phyloP scores from a whole-genome alignment of 2,113 vertebrate species.

The Scatophagus argus region DNA sequence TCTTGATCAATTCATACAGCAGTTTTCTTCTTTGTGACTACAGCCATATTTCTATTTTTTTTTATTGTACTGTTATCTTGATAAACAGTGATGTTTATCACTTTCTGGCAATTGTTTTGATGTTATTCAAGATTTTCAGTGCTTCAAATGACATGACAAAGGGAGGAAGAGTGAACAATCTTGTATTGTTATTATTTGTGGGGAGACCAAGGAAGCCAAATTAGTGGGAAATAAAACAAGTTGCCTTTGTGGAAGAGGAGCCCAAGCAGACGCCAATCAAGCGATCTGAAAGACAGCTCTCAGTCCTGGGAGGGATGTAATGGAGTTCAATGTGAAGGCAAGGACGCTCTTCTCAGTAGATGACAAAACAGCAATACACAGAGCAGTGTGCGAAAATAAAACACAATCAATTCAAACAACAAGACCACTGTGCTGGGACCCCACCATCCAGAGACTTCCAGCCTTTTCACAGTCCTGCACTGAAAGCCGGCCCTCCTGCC shows the following conservation, averaged over 20 bases:
- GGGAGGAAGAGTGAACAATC: slow-evolving; percentile 34
- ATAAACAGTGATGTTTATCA: slow-evolving; percentile 64
- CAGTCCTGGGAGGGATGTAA: slow-evolving; percentile 77
- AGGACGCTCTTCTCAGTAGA: slow-evolving; percentile 70
- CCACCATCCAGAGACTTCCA: slow-evolving; percentile 55
- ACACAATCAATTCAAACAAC: slow-evolving; percentile 77
- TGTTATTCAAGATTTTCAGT: slow-evolving; percentile 55
- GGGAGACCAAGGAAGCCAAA: slow-evolving; percentile 36
- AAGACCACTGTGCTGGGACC: slow-evolving; percentile 70
- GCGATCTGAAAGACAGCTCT: slow-evolving; percentile 75
- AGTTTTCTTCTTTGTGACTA: slow-evolving; percentile 48
- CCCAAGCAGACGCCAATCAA: slow-evolving; percentile 79
- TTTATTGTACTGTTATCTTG: slow-evolving; percentile 54
- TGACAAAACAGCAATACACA: slow-evolving; percentile 69
- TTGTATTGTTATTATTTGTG: slow-evolving; percentile 51
- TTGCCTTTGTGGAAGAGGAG: slow-evolving; percentile 52
- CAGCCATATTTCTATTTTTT: slow-evolving; percentile 31
- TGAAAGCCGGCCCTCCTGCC: slow-evolving; percentile 56
- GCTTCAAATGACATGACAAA: slow-evolving; percentile 54
- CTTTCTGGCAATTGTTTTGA: slow-evolving; percentile 55
- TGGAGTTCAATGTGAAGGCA: slow-evolving; percentile 85
- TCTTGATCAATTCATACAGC: slow-evolving; percentile 66
- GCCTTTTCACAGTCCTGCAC: slow-evolving; percentile 64
- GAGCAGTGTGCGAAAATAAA: slow-evolving; percentile 72
- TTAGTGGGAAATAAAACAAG: slow-evolving; percentile 51